These are phyloP conservation scores for Platycercus adscitus DNA, from an alignment of 2,113 vertebrate genomes.

Conservation along the genomic window DNA sequence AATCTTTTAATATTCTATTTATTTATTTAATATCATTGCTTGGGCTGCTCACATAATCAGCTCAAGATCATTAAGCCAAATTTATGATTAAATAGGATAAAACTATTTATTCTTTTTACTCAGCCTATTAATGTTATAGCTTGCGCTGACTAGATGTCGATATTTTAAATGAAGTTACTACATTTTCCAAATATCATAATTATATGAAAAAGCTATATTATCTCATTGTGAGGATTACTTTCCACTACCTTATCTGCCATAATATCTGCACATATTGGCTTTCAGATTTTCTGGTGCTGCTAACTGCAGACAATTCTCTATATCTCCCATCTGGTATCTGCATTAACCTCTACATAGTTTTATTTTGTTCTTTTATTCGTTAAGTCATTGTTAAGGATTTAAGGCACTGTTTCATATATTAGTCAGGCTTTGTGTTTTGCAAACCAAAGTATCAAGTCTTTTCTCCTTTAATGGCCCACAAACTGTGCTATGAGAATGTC, in stretches of 20 bases:
- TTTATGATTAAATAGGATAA: conserved; percentile 84
- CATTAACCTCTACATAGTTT: conserved; percentile 13
- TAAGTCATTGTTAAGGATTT: not conserved
- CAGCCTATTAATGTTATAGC: conserved; percentile 76
- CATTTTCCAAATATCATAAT: conserved; percentile 72
- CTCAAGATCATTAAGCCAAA: conserved; percentile 82
- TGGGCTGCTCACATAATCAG: conserved; percentile 79
- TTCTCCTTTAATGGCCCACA: not conserved
- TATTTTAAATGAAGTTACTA: conserved; percentile 72
- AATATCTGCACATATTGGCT: conserved; percentile 70
- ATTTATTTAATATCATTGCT: conserved; percentile 79
- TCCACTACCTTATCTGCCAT: conserved; percentile 64
- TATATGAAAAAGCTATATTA: conserved; percentile 75
- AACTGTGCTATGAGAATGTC: not conserved
- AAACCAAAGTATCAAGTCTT: not conserved
- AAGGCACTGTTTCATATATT: not conserved
- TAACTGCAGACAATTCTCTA: conserved; percentile 59
- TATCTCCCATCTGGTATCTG: conserved; percentile 53
- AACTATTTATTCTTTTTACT: conserved; percentile 77
- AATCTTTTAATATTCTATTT: conserved; percentile 81
- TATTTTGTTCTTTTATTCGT: conserved; percentile 8
- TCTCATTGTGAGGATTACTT: conserved; percentile 77
- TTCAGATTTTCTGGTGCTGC: conserved; percentile 57
- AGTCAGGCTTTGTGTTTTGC: not conserved
- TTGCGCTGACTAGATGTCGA: conserved; percentile 70